Base-by-base conservation (phyloP, 2,113 vertebrate species). In the Capreolus pygargus region DNA sequence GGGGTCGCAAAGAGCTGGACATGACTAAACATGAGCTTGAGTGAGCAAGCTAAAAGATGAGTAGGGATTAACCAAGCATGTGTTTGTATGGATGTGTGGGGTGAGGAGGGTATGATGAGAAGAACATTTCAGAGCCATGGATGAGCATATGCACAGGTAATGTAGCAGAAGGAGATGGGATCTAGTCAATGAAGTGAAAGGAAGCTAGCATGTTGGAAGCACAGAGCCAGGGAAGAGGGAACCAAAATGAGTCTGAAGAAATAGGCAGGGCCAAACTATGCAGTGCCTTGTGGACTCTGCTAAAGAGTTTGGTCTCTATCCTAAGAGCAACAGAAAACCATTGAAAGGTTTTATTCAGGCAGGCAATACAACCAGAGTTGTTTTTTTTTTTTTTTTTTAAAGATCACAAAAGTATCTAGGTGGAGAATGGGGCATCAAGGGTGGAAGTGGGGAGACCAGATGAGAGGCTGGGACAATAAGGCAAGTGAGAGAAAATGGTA, bases 401-500 rank as follows among this genome's bases (percentile, higher is more conserved):
- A 89, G 55, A 39, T 2, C 27, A 83, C 7, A 7, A 1, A 58
- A 7, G 1, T 39, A 78, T 86, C 27, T 91, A 13, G 33, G 14
- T 54, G 70, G 70, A 92, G 45, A 96, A 79, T 36, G 60, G 2
- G 30, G 55, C 7, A 86, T 15, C 5, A 36, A 94, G 33, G 36
- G 14, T 43, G 13, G 12, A 82, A 67, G 14, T 93, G 19, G n/a
- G 27, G 61, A 97, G 54, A 88, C 5, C 57, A 54, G 30, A 5
- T 33, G 81, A 89, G 81, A 94, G 87, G 28, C 9, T 92, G 84
- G 17, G 28, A n/a, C 14, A 88, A 11, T 87, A 67, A 87, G 95
- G 54, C 67, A 96, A 93, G 28, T 60, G 39, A 93, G 57, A 93
- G 23, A 87, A 90, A 92, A 85, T 95, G 27, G 79, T 45, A 88